These are phyloP conservation scores for Drosophila mettleri DNA, from an alignment of 2,888 invertebrate species.

Conservation along the genomic window DNA sequence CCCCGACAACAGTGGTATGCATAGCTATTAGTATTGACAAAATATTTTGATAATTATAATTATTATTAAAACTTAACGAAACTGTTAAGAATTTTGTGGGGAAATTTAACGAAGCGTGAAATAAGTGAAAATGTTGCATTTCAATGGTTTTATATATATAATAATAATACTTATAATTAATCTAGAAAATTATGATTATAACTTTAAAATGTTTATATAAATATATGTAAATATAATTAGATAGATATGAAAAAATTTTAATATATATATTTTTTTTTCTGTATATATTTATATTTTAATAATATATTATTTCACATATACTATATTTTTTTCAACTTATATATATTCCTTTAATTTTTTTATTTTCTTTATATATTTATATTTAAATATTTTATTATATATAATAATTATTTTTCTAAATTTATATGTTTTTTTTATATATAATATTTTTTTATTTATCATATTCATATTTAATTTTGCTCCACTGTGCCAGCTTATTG, in stretches of 20 bases:
- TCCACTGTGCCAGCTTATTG: constrained; percentile 56
- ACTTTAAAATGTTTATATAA: no score
- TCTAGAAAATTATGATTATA: no score
- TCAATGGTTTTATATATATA: background rate
- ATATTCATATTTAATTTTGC: background rate
- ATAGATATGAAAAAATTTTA: no score
- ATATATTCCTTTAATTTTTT: no score
- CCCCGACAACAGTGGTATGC: constrained; percentile 47
- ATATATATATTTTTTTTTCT: no score
- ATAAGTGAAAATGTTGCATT: background rate
- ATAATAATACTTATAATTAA: background rate
- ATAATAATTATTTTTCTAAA: background rate
- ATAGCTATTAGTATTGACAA: background rate
- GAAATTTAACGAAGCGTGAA: no score
- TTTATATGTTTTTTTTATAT: background rate
- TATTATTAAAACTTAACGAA: background rate
- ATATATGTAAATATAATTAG: no score
- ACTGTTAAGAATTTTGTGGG: background rate
- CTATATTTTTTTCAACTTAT: no score
- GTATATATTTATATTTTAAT: background rate
- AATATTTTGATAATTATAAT: constrained; percentile 44
- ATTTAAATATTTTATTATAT: background rate
- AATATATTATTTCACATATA: background rate
- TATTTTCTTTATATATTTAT: no score
- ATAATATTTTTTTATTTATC: background rate